Percentiles rank a stretch among this genome's conserved stretches.
Evolutionary conservation across 2,797 vertebrate genomes (phyloP).

Genomic region (Macroramphosus scolopax): DNA sequence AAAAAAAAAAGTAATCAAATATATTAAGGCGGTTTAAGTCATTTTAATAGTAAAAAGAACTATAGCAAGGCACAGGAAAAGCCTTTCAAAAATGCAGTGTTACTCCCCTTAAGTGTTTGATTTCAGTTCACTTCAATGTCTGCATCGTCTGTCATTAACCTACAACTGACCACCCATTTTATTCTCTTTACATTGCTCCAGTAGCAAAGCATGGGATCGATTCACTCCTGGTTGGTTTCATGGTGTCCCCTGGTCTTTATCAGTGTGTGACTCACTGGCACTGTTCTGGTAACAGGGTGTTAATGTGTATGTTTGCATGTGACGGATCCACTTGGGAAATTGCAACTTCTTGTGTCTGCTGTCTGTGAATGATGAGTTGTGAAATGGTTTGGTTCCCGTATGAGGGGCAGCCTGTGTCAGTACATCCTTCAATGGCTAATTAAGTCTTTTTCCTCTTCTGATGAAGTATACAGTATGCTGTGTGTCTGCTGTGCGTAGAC

Average conservation of each 20-base stretch:
- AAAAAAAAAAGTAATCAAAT: no score
- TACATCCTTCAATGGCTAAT: no score
- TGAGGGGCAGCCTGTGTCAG: no score
- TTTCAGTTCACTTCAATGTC: conserved; percentile 2
- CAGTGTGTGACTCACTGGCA: conserved; percentile 15
- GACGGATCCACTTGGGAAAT: conserved; percentile 27
- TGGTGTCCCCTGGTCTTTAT: conserved; percentile 36
- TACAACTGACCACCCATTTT: conserved; percentile 19
- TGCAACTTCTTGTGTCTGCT: conserved; percentile 26
- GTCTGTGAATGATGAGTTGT: conserved; percentile 8
- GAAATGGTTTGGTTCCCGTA: conserved; percentile 18
- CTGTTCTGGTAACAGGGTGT: conserved; percentile 28
- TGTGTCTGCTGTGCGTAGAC: conserved; percentile 16
- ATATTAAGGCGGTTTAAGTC: no score
- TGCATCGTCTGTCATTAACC: conserved; percentile 45
- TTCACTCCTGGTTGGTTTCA: conserved; percentile 36
- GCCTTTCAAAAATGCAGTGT: not conserved
- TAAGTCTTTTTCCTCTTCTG: no score
- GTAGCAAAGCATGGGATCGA: conserved; percentile 50
- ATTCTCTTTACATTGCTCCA: conserved; percentile 33
- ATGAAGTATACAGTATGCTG: not conserved
- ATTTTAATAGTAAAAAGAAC: no score
- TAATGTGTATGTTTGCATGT: conserved; percentile 51
- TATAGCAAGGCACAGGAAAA: no score
- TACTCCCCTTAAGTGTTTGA: conserved; percentile 4